phyloP scores from a whole-genome alignment of 2,888 invertebrate genomes.

The Orchesella flavescens region DNA sequence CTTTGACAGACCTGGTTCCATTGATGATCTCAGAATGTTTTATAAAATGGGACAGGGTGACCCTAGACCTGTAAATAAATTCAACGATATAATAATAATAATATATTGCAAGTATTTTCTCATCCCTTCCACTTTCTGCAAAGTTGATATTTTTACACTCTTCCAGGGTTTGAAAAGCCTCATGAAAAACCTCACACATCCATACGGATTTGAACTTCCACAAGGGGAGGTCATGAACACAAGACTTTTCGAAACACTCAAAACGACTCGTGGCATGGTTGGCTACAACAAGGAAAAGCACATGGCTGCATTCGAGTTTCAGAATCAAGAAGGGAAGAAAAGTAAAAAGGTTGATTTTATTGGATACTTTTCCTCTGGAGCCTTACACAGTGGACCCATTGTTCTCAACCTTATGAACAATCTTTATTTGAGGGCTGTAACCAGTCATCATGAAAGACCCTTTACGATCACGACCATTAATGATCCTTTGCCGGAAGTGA shows the following conservation, averaged over 20 bases:
- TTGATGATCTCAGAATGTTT: constrained; percentile 13
- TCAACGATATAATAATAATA: no score
- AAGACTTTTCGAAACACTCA: constrained; percentile 30
- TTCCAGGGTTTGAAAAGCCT: no score
- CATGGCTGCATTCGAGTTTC: constrained; percentile 63
- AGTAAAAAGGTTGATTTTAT: constrained; percentile 26
- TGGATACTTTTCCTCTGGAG: constrained; percentile 66
- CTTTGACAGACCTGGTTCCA: neutral
- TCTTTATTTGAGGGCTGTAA: constrained; percentile 43
- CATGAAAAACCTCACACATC: neutral
- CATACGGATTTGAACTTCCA: neutral
- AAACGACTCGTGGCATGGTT: neutral
- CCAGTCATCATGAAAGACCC: neutral
- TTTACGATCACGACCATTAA: constrained; percentile 18
- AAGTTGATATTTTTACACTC: no score
- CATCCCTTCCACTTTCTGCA: no score
- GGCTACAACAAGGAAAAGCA: constrained; percentile 57
- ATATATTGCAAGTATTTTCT: no score
- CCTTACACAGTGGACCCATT: constrained; percentile 64
- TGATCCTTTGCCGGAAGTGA: constrained; percentile 57
- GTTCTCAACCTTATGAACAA: constrained; percentile 61
- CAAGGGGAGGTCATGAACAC: constrained; percentile 49
- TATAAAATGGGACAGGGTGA: constrained; percentile 36
- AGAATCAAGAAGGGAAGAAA: constrained; percentile 3
- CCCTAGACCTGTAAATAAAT: no score